These are phyloP conservation scores for Branchipolynoe longqiensis DNA, from an alignment of 2,888 invertebrate genomes.

Conservation along the genomic window DNA sequence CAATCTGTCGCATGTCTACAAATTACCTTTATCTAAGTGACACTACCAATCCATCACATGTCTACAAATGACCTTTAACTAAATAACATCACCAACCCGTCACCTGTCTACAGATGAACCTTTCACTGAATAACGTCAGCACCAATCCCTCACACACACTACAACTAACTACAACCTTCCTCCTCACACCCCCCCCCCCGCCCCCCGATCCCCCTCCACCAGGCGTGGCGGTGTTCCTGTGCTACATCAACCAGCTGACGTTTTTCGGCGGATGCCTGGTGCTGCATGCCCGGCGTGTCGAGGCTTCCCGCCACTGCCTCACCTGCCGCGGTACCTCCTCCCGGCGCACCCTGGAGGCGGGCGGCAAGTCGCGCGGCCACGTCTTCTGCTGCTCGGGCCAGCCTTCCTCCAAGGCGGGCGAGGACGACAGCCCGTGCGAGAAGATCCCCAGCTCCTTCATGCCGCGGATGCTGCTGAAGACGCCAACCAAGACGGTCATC, in stretches of 20 bases:
- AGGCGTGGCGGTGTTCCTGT: constrained; percentile 75
- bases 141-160: too few species aligned
- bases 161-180: too few species aligned
- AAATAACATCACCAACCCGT: too few species aligned
- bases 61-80: too few species aligned
- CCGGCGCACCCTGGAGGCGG: constrained; percentile 37
- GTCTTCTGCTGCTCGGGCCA: constrained; percentile 77
- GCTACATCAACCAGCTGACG: constrained; percentile 74
- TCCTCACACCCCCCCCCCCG: too few species aligned
- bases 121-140: too few species aligned
- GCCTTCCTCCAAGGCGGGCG: constrained; percentile 63
- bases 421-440: constrained; percentile 70
- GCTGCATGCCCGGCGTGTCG: constrained; percentile 72
- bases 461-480: constrained; percentile 67
- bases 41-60: too few species aligned
- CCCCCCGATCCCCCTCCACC: too few species aligned
- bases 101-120: too few species aligned
- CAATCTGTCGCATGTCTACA: too few species aligned
- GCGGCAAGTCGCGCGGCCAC: neutral
- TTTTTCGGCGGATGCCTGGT: constrained; percentile 74
- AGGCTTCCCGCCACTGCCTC: constrained; percentile 68
- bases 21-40: too few species aligned
- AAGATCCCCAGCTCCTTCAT: constrained; percentile 68
- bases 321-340: constrained; percentile 63
- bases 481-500: constrained; percentile 66